phyloP scores from a whole-genome alignment of 92 coral and sea anemone species.

The Phymanthus crucifer region DNA sequence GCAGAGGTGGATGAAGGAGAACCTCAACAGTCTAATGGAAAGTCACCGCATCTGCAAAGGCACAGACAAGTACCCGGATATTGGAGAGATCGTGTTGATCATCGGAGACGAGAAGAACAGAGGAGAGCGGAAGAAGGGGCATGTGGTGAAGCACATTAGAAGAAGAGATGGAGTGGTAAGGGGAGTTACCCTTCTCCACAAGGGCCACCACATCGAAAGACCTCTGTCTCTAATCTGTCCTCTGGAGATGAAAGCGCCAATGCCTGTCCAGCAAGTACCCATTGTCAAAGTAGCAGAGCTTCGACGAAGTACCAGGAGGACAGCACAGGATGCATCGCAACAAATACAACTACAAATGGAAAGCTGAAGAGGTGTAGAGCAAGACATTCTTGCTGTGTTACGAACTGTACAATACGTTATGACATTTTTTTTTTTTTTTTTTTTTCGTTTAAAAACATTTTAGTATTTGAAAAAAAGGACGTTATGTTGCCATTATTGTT shows the following conservation, averaged over 20 bases:
- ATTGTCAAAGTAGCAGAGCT: no score
- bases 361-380: no score
- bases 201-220: background rate
- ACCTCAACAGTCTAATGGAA: conserved; percentile 65
- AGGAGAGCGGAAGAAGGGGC: conserved; percentile 49
- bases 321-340: no score
- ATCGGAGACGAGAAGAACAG: conserved; percentile 69
- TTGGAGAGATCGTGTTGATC: conserved; percentile 55
- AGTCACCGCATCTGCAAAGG: conserved; percentile 37
- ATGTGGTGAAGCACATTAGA: conserved; percentile 32
- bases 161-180: conserved; percentile 54
- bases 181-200: conserved; percentile 28
- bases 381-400: no score
- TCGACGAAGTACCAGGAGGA: no score
- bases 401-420: no score
- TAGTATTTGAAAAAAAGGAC: no score
- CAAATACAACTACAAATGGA: no score
- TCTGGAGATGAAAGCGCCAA: conserved; percentile 4
- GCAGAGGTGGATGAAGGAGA: conserved; percentile 59
- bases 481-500: no score
- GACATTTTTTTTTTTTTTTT: no score
- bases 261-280: no score
- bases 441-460: no score
- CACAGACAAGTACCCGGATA: conserved; percentile 19
- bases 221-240: conserved; percentile 5